Conservation (phyloP, 2,888 invertebrate genomes). For the Macroteleia sp. region DNA sequence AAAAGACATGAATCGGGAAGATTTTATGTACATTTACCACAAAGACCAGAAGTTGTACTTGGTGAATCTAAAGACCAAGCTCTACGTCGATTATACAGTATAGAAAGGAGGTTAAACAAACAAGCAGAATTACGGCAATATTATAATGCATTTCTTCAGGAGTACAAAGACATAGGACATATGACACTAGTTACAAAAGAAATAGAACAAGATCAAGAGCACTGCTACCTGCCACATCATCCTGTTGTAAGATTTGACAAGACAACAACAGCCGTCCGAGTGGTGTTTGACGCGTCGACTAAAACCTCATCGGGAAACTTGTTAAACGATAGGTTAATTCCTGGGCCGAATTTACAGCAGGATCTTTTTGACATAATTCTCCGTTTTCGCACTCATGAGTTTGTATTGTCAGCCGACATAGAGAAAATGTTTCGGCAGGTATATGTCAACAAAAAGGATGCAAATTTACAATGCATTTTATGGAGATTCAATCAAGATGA, state of each 20-base stretch:
- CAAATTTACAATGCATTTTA: neutral
- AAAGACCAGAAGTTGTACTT: neutral
- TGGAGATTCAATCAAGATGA: neutral
- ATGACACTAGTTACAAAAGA: neutral
- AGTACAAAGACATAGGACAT: neutral
- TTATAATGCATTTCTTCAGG: neutral
- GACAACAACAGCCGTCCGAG: neutral
- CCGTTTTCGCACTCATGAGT: neutral
- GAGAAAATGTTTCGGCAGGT: neutral
- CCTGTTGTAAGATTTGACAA: neutral
- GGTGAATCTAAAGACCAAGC: constrained; percentile 4
- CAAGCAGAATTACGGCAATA: neutral
- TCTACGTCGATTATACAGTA: neutral
- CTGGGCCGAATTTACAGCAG: neutral
- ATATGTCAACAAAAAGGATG: neutral
- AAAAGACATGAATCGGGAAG: neutral
- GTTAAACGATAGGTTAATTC: neutral
- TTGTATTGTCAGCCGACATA: neutral
- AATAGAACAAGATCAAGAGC: neutral
- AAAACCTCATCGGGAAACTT: neutral
- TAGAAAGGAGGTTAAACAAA: neutral
- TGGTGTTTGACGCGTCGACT: constrained; percentile 1
- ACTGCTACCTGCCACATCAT: neutral
- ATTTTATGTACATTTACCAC: neutral
- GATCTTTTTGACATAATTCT: neutral